Evolutionary conservation across 1,140 invertebrate genomes (phyloP).

Genomic region (Nymphalis io): DNA sequence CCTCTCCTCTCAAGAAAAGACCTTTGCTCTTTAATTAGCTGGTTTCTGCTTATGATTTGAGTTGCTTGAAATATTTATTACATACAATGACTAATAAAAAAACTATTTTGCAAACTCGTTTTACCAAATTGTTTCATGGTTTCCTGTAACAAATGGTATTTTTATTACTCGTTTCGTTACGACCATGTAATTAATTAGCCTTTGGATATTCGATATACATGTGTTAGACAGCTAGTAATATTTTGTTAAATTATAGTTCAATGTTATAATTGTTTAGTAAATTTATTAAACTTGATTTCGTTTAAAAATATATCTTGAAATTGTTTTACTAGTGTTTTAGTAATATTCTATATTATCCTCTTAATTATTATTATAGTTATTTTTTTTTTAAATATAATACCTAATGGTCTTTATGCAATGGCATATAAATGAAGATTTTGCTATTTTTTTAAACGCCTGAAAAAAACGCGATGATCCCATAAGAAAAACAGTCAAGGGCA

Average conservation of each 20-base stretch:
- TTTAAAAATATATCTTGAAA: neutral
- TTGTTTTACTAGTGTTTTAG: no score
- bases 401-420: no score
- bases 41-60: no score
- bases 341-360: no score
- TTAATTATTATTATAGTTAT: no score
- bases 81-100: slow-evolving; percentile 7
- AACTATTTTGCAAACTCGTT: slow-evolving; percentile 16
- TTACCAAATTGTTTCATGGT: slow-evolving; percentile 5
- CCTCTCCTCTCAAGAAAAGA: no score
- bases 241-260: neutral
- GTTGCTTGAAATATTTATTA: neutral
- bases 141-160: slow-evolving; percentile 19
- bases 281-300: neutral
- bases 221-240: neutral
- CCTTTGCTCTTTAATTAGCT: no score
- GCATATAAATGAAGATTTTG: no score
- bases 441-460: no score
- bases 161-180: slow-evolving; percentile 10
- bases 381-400: no score
- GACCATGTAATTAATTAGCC: slow-evolving; percentile 1
- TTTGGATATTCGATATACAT: neutral
- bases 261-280: neutral
- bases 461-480: no score
- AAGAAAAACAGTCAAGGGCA: no score